Evolutionary conservation across 2,797 vertebrate species (phyloP).

Genomic region (Lindbergichthys nudifrons): DNA sequence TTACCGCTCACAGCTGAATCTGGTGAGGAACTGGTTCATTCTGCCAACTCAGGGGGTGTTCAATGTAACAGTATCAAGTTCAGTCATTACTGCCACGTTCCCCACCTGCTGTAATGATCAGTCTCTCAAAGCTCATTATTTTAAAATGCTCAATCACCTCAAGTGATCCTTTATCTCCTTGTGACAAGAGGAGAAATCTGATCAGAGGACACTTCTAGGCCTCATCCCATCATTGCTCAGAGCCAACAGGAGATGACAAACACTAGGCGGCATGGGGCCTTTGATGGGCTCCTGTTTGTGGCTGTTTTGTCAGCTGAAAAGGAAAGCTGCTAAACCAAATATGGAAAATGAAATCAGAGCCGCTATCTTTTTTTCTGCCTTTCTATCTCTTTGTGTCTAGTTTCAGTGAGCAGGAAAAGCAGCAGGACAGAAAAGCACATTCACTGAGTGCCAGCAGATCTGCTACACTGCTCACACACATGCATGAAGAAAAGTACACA

Average conservation of each 20-base stretch:
- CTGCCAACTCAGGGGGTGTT: constrained; percentile 6
- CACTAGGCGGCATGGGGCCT: constrained; percentile 34
- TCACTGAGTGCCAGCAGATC: constrained; percentile 49
- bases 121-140: constrained; percentile 50
- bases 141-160: constrained; percentile 58
- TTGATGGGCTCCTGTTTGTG: constrained; percentile 47
- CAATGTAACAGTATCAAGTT: constrained; percentile 5
- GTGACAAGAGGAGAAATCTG: constrained; percentile 59
- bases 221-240: constrained; percentile 40
- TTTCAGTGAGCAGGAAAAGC: constrained; percentile 58
- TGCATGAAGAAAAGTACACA: background rate
- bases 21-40: constrained; percentile 2
- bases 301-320: constrained; percentile 49
- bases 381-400: constrained; percentile 50
- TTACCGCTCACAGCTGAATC: background rate
- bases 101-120: constrained; percentile 31
- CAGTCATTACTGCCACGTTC: constrained; percentile 14
- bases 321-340: constrained; percentile 47
- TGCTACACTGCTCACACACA: constrained; percentile 33
- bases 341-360: constrained; percentile 48
- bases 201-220: constrained; percentile 60
- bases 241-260: constrained; percentile 53
- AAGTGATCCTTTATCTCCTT: constrained; percentile 61
- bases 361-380: constrained; percentile 23
- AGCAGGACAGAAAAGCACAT: constrained; percentile 59